These are phyloP conservation scores for Heterodera schachtii DNA, from an alignment of 1,140 invertebrate species.

Conservation along the genomic window DNA sequence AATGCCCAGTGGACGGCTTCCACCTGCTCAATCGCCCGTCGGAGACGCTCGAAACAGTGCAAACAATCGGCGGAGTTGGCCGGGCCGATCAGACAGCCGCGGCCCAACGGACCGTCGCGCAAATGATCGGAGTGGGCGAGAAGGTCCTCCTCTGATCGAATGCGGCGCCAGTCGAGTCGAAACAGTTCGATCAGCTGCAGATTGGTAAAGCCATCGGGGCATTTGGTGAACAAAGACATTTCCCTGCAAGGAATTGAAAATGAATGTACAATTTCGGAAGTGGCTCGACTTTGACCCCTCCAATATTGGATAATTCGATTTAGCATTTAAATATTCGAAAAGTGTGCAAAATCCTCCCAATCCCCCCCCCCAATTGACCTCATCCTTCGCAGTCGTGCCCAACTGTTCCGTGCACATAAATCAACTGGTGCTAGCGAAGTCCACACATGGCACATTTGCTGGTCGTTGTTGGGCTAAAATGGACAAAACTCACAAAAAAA, in stretches of 20 bases:
- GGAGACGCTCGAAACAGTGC: slow-evolving; percentile 49
- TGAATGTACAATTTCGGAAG: too few relatives aligned
- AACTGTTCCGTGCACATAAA: slow-evolving; percentile 38
- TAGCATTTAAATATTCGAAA: too few relatives aligned
- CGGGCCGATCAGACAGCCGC: slow-evolving; percentile 44
- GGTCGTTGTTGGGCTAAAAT: slow-evolving; percentile 12
- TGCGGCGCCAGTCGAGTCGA: slow-evolving; percentile 43
- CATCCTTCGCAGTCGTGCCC: slow-evolving; percentile 43
- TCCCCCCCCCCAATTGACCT: background rate
- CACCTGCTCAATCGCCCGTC: slow-evolving; percentile 32
- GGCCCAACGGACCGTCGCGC: slow-evolving; percentile 33
- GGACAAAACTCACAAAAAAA: background rate
- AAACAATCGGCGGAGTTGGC: slow-evolving; percentile 39
- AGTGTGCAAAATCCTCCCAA: too few relatives aligned
- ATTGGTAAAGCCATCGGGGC: slow-evolving; percentile 35
- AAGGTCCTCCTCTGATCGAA: slow-evolving; percentile 48
- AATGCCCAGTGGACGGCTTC: slow-evolving; percentile 50
- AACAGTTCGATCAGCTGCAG: slow-evolving; percentile 52
- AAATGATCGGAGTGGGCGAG: slow-evolving; percentile 44
- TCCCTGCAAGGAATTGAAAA: slow-evolving; percentile 15
- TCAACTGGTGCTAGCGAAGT: slow-evolving; percentile 43
- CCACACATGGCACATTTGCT: slow-evolving; percentile 55
- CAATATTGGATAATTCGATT: too few relatives aligned
- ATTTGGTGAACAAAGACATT: slow-evolving; percentile 48
- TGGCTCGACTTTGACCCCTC: too few relatives aligned